Conservation (phyloP, 2,113 vertebrate genomes). For the Bambusicola thoracicus region DNA sequence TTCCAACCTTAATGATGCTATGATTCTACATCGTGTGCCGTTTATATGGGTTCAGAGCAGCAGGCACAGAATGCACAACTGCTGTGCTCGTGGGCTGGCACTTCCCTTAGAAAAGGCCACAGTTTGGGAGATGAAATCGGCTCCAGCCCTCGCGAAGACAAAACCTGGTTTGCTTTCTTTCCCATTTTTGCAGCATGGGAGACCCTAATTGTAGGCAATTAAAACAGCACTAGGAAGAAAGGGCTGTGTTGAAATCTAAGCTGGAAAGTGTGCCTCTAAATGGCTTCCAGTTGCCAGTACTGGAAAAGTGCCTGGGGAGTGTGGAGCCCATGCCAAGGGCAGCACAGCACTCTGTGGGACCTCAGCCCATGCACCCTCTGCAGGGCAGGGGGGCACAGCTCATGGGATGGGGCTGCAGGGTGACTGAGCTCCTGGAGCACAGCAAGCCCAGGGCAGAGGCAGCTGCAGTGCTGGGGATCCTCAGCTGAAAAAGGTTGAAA, state of each 20-base stretch:
- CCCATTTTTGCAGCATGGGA: not conserved
- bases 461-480: not conserved
- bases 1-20: no score
- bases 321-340: not conserved
- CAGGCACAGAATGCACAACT: not conserved
- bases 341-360: not conserved
- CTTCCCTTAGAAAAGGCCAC: not conserved
- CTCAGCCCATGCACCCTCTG: not conserved
- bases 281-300: not conserved
- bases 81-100: not conserved
- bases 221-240: slow-evolving; percentile 14
- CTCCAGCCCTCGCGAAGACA: not conserved
- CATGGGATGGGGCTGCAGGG: not conserved
- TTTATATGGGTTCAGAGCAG: not conserved
- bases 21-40: not conserved
- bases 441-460: not conserved
- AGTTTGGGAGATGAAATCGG: not conserved
- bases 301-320: slow-evolving; percentile 14
- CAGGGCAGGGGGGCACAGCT: not conserved
- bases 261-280: not conserved
- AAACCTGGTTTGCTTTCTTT: not conserved
- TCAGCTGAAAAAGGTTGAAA: no score
- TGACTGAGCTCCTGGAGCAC: accelerated
- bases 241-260: slow-evolving; percentile 4
- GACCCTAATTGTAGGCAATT: slow-evolving; percentile 33